Percentiles rank a stretch among this genome's conserved stretches.
phyloP scores from a whole-genome alignment of 2,797 vertebrate genomes.

The Epinephelus awoara region DNA sequence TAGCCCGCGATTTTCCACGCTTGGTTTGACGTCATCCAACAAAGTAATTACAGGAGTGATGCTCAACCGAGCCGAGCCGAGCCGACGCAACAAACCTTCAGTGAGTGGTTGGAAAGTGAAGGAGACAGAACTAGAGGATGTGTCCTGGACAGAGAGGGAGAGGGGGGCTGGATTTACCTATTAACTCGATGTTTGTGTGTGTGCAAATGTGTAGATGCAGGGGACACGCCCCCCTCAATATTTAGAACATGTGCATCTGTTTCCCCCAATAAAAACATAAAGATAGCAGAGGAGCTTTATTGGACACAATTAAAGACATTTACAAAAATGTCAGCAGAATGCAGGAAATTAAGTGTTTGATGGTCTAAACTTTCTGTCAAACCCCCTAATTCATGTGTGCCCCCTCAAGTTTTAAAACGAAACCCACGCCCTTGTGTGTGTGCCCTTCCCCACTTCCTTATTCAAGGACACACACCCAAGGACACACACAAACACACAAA shows the following conservation, averaged over 20 bases:
- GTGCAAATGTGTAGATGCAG: not conserved
- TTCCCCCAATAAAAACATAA: no score
- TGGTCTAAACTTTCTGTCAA: no score
- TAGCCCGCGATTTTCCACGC: slow-evolving; percentile 60
- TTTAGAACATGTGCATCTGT: no score
- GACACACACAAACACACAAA: not conserved
- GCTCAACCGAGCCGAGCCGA: slow-evolving; percentile 38
- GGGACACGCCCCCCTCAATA: no score
- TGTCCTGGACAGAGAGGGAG: not conserved
- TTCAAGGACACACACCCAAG: not conserved
- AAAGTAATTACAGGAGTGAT: slow-evolving; percentile 38
- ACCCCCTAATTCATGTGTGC: no score
- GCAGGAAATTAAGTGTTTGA: no score
- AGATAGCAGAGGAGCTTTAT: no score
- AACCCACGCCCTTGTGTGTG: no score
- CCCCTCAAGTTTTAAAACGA: no score
- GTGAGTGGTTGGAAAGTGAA: not conserved
- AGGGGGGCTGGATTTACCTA: not conserved
- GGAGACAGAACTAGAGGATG: not conserved
- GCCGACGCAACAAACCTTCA: not conserved
- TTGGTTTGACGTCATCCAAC: slow-evolving; percentile 71
- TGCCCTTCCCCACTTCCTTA: not conserved
- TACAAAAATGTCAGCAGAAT: no score
- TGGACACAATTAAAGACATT: no score
- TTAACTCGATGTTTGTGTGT: not conserved